Percentiles rank a stretch among this genome's conserved stretches.
Evolutionary conservation across 2,113 vertebrate species (phyloP).

Genomic region (Caloenas nicobarica): DNA sequence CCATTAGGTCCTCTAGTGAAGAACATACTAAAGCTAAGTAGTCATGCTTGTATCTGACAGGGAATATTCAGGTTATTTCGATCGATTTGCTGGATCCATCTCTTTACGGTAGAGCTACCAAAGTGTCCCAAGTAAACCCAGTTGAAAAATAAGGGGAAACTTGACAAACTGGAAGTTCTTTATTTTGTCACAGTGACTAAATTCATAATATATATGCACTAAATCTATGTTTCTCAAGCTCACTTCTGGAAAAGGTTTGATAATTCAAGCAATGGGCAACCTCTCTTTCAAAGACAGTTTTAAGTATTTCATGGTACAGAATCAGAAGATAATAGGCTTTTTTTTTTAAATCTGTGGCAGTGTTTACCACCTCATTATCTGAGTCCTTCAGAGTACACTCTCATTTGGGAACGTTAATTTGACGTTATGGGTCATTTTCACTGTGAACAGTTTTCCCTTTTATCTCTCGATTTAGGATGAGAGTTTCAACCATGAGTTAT

Average conservation of each 20-base stretch:
- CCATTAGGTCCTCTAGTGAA: rapidly evolving
- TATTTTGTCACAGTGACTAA: not conserved
- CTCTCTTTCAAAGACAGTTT: not conserved
- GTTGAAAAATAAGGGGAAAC: not conserved
- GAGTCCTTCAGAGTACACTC: not conserved
- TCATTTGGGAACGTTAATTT: not conserved
- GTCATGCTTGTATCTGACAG: not conserved
- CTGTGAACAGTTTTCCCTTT: not conserved
- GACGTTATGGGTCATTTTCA: not conserved
- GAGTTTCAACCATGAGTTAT: not conserved
- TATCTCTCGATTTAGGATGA: not conserved
- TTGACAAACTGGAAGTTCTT: not conserved
- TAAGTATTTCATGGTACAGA: not conserved
- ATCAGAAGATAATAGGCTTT: not conserved
- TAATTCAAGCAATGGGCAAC: not conserved
- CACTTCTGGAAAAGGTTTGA: not conserved
- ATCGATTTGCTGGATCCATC: not conserved
- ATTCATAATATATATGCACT: not conserved
- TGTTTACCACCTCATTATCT: not conserved
- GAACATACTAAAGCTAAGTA: not conserved
- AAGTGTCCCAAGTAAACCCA: not conserved
- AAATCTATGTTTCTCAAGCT: not conserved
- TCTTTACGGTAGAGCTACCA: not conserved
- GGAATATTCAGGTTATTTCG: not conserved
- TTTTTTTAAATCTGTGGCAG: not conserved